phyloP scores from a whole-genome alignment of 2,113 vertebrate genomes.

The Arenaria interpres region DNA sequence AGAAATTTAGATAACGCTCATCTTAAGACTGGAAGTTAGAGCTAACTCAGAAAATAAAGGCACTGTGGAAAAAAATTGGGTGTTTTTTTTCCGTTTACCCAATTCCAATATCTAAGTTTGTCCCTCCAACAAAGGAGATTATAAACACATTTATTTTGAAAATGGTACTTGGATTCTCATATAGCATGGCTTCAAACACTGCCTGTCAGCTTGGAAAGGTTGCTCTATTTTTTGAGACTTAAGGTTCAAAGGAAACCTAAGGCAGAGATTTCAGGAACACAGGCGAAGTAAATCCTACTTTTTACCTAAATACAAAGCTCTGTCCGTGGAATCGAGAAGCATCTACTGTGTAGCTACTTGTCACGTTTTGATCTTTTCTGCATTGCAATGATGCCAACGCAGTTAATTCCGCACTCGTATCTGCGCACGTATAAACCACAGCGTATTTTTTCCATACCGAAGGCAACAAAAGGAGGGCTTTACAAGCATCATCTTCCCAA shows the following conservation, averaged over 20 bases:
- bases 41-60: neutral
- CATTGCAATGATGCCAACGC: neutral
- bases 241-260: neutral
- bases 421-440: neutral
- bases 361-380: neutral
- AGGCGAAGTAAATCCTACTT: neutral
- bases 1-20: neutral
- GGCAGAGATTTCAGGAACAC: neutral
- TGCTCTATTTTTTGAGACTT: neutral
- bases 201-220: neutral
- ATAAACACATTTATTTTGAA: neutral
- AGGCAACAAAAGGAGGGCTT: neutral
- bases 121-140: neutral
- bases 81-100: no score
- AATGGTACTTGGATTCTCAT: no score
- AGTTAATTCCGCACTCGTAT: neutral
- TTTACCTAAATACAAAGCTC: neutral
- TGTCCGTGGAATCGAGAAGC: neutral
- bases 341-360: fast-evolving
- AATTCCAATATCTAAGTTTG: neutral
- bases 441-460: neutral
- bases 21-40: neutral
- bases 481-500: neutral
- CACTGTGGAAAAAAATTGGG: neutral
- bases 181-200: neutral